A percentile compares a stretch with the other conserved stretches of the same genome.
phyloP scores from a whole-genome alignment of 2,797 vertebrate genomes.

The Setipinna tenuifilis region DNA sequence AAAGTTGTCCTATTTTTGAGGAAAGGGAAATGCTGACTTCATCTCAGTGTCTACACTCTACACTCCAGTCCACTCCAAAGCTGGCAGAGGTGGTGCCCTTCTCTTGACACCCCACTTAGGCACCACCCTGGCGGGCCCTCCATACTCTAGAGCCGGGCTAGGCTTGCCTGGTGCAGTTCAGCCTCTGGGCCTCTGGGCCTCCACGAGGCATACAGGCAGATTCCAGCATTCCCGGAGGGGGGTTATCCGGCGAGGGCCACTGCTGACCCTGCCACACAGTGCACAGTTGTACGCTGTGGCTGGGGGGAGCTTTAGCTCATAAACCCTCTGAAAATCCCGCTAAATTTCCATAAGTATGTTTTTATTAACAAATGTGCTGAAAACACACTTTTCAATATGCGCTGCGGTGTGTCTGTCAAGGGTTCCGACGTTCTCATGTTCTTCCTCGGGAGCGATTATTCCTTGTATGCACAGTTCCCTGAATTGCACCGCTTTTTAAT shows the following conservation, averaged over 20 bases:
- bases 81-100: neutral
- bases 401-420: conserved; percentile 15
- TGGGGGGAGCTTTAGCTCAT: neutral
- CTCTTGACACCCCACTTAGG: neutral
- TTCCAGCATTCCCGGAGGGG: neutral
- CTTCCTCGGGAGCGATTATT: neutral
- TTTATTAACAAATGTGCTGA: conserved; percentile 24
- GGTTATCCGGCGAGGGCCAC: neutral
- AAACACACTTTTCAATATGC: conserved; percentile 14
- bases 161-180: neutral
- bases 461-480: neutral
- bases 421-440: conserved; percentile 10
- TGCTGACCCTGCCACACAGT: neutral
- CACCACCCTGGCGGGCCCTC: neutral
- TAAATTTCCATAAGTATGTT: conserved; percentile 26
- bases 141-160: neutral
- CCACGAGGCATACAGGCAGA: neutral
- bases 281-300: neutral
- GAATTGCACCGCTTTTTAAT: conserved; percentile 15
- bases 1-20: neutral
- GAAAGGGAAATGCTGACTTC: neutral
- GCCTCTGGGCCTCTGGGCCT: neutral
- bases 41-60: neutral
- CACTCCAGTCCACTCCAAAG: neutral
- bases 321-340: conserved; percentile 20